Conservation (phyloP, 1,140 invertebrate genomes). For the Fopius arisanus region DNA sequence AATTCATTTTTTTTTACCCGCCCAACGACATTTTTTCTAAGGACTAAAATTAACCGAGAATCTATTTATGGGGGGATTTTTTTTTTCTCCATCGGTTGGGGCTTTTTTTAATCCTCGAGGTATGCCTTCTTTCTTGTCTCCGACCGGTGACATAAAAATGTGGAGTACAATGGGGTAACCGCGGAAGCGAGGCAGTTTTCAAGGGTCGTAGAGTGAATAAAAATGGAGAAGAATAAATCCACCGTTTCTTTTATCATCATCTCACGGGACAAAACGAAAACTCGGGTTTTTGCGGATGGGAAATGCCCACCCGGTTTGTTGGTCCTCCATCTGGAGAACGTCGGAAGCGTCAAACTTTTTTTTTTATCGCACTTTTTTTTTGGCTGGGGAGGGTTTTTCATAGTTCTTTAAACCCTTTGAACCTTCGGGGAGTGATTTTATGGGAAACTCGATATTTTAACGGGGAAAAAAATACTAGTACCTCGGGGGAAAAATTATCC, state of each 20-base stretch:
- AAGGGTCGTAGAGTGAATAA: background rate
- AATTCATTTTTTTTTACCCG: background rate
- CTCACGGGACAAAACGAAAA: background rate
- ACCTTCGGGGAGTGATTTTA: background rate
- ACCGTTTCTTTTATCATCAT: background rate
- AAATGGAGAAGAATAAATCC: background rate
- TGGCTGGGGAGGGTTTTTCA: background rate
- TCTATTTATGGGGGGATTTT: background rate
- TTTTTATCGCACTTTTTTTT: background rate
- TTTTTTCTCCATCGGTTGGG: background rate
- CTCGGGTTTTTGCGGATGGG: background rate
- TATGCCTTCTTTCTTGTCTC: background rate
- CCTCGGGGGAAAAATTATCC: no score
- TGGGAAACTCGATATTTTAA: background rate
- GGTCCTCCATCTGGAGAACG: background rate
- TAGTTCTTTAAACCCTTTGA: background rate
- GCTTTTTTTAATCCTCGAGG: background rate
- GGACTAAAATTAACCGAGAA: background rate
- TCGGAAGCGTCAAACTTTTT: background rate
- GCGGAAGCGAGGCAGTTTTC: background rate
- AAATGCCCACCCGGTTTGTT: background rate
- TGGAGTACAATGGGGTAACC: background rate
- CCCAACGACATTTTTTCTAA: background rate
- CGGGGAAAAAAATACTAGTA: no score
- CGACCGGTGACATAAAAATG: background rate